Base-by-base conservation (phyloP, 2,113 vertebrate species). In the Thamnophis sirtalis region DNA sequence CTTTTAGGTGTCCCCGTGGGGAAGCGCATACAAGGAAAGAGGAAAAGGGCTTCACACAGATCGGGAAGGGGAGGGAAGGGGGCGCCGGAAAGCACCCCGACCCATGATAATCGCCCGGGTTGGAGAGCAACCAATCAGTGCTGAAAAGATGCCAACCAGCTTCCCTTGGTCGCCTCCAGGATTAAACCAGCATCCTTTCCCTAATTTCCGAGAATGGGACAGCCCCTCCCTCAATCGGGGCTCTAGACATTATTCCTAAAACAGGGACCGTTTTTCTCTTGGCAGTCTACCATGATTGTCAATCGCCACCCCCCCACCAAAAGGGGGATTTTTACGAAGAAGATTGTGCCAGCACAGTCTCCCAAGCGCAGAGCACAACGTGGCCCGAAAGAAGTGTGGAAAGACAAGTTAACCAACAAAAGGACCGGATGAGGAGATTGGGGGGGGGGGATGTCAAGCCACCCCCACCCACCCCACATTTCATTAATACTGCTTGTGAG, bases 11-110 rank as follows among this genome's bases (percentile, higher is more conserved):
- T 84, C 24, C 11, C 51, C 48, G 87, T 56, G 3, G 2, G 48
- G 26, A 3, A 28, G 17, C 0, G 28, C 51, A n/a, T 0, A 26
- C 49, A 24, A 0, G 7, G 49, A 0, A 0, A 53, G 15, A 89
- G 55, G n/a, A 3, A 26, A 88, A 48, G 55, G 2, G 24, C 28
- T 86, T 53, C 15, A 49, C 11, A 21, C 9, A 4, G 73, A 43
- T 19, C 19, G 19, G 2, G 0, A 2, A 0, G 17, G 17, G 33
- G 24, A 24, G 13, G 51, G n/a, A 51, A 33, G n/a, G 86, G 49
- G 51, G 2, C 4, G 1, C 50, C 10, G 1, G 9, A 86, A 53
- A 17, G 33, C 0, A 3, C 48, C 2, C 1, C 55, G 55, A 33
- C 87, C 28, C 15, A 0, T 1, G 5, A 2, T 49, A 90, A 94